These are phyloP conservation scores for Bombus soroeensis DNA, from an alignment of 1,140 invertebrate species.

Conservation along the genomic window DNA sequence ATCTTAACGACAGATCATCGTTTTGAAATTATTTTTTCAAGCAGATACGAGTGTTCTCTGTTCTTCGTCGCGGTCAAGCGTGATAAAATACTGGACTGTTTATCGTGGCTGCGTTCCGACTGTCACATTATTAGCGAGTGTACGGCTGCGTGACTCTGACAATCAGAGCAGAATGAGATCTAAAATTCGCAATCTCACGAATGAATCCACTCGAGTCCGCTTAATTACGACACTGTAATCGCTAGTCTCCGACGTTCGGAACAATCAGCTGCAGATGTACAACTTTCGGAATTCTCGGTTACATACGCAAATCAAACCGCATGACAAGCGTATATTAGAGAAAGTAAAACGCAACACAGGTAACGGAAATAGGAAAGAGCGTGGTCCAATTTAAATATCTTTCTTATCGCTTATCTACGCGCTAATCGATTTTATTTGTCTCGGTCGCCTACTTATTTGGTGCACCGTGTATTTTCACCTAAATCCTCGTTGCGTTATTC, in stretches of 20 bases:
- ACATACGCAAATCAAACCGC: not conserved
- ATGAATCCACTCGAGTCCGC: conserved; percentile 31
- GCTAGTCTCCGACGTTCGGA: conserved; percentile 8
- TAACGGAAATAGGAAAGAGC: not conserved
- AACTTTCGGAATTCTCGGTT: conserved; percentile 18
- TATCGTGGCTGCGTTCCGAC: conserved; percentile 46
- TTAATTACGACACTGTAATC: conserved; percentile 40
- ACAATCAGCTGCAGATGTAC: not conserved
- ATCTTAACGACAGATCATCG: not conserved
- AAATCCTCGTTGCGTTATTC: not conserved
- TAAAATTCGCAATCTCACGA: conserved; percentile 47
- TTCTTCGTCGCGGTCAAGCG: conserved; percentile 44
- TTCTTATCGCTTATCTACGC: not conserved
- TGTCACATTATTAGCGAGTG: conserved; percentile 52
- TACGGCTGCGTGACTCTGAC: conserved; percentile 59
- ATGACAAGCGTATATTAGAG: not conserved
- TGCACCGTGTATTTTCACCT: not conserved
- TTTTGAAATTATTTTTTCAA: conserved; percentile 24
- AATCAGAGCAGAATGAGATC: conserved; percentile 63
- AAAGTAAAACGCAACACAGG: not conserved
- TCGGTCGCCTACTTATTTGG: not conserved
- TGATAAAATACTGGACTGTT: conserved; percentile 51
- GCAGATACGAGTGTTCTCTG: conserved; percentile 6
- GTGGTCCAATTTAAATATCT: not conserved
- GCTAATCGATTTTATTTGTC: not conserved